A percentile compares a stretch with the other conserved stretches of the same genome.
Conservation (phyloP, 2,113 vertebrate genomes). For the Nesoenas mayeri region DNA sequence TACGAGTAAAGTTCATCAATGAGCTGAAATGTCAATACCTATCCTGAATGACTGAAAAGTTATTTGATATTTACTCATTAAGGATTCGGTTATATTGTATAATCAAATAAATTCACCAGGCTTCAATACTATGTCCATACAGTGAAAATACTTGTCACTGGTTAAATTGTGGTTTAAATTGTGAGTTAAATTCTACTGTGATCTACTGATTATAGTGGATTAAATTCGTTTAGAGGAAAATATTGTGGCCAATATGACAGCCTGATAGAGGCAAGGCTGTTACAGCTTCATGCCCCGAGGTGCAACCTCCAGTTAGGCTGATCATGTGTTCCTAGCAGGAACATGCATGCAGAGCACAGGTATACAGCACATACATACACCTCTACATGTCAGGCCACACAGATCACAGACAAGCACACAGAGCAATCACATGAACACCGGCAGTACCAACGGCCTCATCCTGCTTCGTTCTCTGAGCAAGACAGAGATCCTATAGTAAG, state of each 20-base stretch:
- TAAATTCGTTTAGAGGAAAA: not conserved
- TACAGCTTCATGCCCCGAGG: not conserved
- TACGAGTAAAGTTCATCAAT: not conserved
- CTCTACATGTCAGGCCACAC: not conserved
- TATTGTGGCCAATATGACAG: not conserved
- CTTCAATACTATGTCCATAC: not conserved
- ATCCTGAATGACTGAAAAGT: not conserved
- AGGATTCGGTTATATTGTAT: not conserved
- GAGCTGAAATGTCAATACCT: not conserved
- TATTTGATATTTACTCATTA: not conserved
- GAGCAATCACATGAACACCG: not conserved
- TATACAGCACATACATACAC: not conserved
- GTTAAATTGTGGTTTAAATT: not conserved
- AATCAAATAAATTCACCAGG: not conserved
- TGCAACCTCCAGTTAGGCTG: not conserved
- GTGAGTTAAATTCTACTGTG: not conserved
- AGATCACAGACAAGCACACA: not conserved
- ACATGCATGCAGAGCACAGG: rapidly evolving
- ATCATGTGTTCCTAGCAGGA: not conserved
- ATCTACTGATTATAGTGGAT: not conserved
- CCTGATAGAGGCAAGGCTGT: not conserved
- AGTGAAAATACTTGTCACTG: not conserved
- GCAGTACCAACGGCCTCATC: not conserved
- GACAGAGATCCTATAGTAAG: not conserved
- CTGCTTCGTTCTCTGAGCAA: not conserved